These are phyloP conservation scores for Myotis davidii DNA, from an alignment of 2,113 vertebrate genomes.

Conservation along the genomic window DNA sequence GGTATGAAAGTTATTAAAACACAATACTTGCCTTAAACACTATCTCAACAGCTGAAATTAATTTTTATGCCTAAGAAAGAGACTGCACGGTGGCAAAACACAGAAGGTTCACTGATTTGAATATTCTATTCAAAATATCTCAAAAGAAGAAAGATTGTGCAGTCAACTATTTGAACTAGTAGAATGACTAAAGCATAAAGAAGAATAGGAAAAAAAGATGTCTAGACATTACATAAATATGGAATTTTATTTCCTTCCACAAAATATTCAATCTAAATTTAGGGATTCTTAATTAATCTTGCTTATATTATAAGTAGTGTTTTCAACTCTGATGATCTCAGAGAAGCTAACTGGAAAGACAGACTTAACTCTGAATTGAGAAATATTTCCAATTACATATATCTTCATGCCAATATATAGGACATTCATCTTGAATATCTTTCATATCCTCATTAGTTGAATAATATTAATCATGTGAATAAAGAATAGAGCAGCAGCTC, in stretches of 20 bases:
- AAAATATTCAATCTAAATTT: slow-evolving; percentile 27
- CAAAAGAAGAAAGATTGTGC: slow-evolving; percentile 63
- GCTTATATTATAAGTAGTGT: neutral
- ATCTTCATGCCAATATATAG: neutral
- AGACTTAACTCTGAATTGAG: neutral
- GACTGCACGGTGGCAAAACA: slow-evolving; percentile 62
- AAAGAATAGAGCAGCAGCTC: slow-evolving; percentile 31
- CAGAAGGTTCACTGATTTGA: slow-evolving; percentile 70
- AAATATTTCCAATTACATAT: neutral
- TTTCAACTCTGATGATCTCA: neutral
- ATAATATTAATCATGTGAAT: slow-evolving; percentile 35
- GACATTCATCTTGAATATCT: neutral
- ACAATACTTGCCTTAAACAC: slow-evolving; percentile 64
- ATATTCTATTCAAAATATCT: slow-evolving; percentile 74
- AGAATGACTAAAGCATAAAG: slow-evolving; percentile 60
- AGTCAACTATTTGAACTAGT: slow-evolving; percentile 42
- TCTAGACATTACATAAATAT: neutral
- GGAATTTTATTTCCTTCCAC: neutral
- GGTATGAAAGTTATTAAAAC: slow-evolving; percentile 68
- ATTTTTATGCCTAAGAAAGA: slow-evolving; percentile 73
- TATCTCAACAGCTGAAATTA: slow-evolving; percentile 73
- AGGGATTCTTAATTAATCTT: neutral
- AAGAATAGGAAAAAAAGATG: slow-evolving; percentile 31
- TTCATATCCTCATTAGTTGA: slow-evolving; percentile 49
- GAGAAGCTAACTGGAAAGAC: slow-evolving; percentile 22